Conservation (phyloP, 1,140 invertebrate genomes). For the Metaphire vulgaris region DNA sequence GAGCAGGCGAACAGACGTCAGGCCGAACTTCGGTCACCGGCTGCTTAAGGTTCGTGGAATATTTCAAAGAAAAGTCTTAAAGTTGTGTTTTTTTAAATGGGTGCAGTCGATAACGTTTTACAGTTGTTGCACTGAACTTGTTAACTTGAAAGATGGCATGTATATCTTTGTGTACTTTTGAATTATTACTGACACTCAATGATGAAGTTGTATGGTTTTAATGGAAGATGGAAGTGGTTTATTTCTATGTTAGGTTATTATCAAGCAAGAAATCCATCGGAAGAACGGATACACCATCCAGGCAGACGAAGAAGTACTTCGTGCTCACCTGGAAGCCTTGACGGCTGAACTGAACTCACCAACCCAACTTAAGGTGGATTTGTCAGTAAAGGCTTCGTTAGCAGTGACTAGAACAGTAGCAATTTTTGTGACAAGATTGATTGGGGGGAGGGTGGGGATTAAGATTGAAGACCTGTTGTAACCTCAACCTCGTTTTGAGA, state of each 20-base stretch:
- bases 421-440: not conserved
- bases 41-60: constrained; percentile 66
- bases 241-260: constrained; percentile 62
- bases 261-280: constrained; percentile 74
- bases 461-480: not conserved
- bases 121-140: no score
- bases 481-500: not conserved
- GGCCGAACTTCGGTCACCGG: constrained; percentile 67
- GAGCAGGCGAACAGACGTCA: constrained; percentile 68
- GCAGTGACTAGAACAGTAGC: not conserved
- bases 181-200: no score
- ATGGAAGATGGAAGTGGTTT: no score
- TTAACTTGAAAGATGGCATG: no score
- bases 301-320: constrained; percentile 78
- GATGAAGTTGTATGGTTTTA: no score
- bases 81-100: no score
- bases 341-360: constrained; percentile 78
- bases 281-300: constrained; percentile 77
- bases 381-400: not conserved
- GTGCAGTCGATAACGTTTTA: no score
- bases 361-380: constrained; percentile 76
- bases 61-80: no score
- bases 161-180: no score
- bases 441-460: not conserved
- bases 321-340: constrained; percentile 75